These are phyloP conservation scores for Odobenus rosmarus DNA, from an alignment of 2,113 vertebrate species.

Conservation along the genomic window DNA sequence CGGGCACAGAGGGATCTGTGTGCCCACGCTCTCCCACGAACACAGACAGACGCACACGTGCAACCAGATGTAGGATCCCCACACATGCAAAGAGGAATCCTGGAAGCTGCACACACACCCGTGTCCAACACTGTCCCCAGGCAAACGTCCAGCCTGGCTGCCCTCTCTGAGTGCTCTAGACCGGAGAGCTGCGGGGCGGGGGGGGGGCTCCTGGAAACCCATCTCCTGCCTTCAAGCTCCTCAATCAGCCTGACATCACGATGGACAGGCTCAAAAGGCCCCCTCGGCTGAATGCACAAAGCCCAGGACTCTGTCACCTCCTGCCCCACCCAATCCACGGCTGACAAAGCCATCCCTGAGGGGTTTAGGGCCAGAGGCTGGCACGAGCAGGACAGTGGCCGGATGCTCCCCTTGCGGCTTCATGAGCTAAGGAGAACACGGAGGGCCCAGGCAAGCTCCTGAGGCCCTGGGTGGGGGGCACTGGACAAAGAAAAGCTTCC, in stretches of 20 bases:
- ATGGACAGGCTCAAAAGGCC: background rate
- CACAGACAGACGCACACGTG: background rate
- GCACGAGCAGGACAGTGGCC: background rate
- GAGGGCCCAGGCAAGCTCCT: background rate
- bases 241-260: background rate
- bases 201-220: background rate
- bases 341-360: background rate
- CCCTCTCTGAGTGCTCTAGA: background rate
- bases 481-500: constrained; percentile 69
- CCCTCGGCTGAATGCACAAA: background rate
- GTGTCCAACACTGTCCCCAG: background rate
- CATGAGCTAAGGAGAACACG: background rate
- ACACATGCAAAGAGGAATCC: constrained; percentile 39
- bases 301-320: background rate
- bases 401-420: background rate
- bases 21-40: background rate
- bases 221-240: background rate
- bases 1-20: background rate
- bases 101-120: background rate
- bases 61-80: background rate
- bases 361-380: background rate
- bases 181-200: background rate
- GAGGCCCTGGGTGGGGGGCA: background rate
- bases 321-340: background rate
- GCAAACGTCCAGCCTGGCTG: background rate